phyloP scores from a whole-genome alignment of 2,888 invertebrate genomes.

The Acrobasis repandana region DNA sequence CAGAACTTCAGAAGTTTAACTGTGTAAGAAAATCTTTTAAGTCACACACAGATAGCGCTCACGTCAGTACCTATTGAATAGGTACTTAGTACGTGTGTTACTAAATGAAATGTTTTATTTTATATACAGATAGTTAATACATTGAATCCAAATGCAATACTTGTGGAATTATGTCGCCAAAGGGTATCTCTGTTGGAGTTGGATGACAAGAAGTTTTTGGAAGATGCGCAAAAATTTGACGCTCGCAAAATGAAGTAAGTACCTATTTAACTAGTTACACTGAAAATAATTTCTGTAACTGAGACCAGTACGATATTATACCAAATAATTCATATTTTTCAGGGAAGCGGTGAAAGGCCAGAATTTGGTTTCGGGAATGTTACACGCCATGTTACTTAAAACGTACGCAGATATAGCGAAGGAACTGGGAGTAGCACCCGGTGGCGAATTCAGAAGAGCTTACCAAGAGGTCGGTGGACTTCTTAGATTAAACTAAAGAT shows the following conservation, averaged over 20 bases:
- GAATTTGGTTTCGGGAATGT: constrained; percentile 70
- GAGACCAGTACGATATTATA: neutral
- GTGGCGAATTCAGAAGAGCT: constrained; percentile 75
- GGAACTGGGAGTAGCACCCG: constrained; percentile 75
- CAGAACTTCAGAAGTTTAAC: too few relatives aligned
- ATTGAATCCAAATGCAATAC: constrained; percentile 70
- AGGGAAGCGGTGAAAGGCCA: constrained; percentile 74
- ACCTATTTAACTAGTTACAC: neutral
- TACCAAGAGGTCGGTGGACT: constrained; percentile 65
- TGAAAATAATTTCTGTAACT: neutral
- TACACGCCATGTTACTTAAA: constrained; percentile 75
- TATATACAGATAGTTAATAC: constrained; percentile 60
- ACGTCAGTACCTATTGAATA: too few relatives aligned
- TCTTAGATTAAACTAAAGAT: neutral
- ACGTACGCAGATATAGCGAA: constrained; percentile 76
- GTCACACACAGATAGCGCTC: neutral
- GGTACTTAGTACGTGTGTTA: constrained; percentile 4
- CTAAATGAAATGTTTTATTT: constrained; percentile 23
- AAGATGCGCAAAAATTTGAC: constrained; percentile 75
- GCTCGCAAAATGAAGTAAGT: constrained; percentile 67
- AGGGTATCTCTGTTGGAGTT: constrained; percentile 70
- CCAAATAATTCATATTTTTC: constrained; percentile 22
- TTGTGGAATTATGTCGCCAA: constrained; percentile 74
- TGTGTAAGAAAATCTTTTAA: too few relatives aligned
- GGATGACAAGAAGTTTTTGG: constrained; percentile 74